Conservation (phyloP, 2,888 invertebrate genomes). For the Abrostola tripartita region DNA sequence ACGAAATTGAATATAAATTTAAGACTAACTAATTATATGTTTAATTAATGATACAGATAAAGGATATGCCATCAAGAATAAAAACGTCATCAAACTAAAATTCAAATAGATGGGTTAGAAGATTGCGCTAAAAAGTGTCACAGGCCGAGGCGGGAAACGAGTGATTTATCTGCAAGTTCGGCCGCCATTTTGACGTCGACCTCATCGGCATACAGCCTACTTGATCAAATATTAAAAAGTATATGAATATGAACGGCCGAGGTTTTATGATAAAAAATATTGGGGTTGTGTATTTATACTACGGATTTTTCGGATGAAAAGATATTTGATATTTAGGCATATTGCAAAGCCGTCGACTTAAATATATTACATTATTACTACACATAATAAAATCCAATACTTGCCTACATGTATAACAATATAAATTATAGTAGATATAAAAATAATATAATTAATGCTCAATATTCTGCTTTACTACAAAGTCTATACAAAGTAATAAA, state of each 20-base stretch:
- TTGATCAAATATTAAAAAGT: conserved; percentile 69
- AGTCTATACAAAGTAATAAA: neutral
- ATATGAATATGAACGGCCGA: conserved; percentile 52
- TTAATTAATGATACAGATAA: neutral
- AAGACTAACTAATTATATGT: no score
- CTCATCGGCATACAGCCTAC: conserved; percentile 53
- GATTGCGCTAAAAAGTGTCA: conserved; percentile 64
- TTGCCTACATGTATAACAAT: no score
- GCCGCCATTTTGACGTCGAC: conserved; percentile 63
- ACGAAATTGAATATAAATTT: neutral
- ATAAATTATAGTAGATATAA: no score
- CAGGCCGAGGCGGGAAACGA: conserved; percentile 65
- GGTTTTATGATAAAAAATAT: conserved; percentile 39
- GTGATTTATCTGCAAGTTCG: conserved; percentile 69
- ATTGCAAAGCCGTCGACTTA: conserved; percentile 1
- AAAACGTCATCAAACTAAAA: conserved; percentile 64
- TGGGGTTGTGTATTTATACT: conserved; percentile 25
- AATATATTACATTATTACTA: neutral
- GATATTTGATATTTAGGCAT: conserved; percentile 16
- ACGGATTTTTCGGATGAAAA: conserved; percentile 21
- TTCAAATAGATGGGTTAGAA: conserved; percentile 72
- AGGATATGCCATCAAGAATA: conserved; percentile 61
- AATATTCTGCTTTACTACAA: neutral
- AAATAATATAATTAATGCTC: neutral
- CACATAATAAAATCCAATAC: no score